phyloP scores from a whole-genome alignment of 2,888 invertebrate genomes.

The Eugnorisma glareosa region DNA sequence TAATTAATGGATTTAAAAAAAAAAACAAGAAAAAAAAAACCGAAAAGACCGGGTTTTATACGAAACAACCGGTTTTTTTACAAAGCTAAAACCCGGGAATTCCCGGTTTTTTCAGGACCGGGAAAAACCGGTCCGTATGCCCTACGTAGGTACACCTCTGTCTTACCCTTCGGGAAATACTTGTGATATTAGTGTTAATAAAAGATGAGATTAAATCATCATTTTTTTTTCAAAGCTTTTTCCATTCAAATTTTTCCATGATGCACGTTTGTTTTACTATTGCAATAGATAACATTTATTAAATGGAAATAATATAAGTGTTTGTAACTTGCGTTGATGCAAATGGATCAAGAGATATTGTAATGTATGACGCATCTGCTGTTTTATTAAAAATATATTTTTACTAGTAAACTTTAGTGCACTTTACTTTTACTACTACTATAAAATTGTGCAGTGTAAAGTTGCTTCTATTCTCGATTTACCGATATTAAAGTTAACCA shows the following conservation, averaged over 20 bases:
- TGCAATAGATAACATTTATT: slow-evolving; percentile 28
- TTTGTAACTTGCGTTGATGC: slow-evolving; percentile 22
- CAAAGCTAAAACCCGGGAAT: no score
- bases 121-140: no score
- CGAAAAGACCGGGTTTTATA: no score
- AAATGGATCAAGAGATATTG: slow-evolving; percentile 25
- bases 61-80: no score
- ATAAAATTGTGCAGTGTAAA: no score
- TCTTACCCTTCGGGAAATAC: neutral
- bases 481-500: neutral
- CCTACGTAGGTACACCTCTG: neutral
- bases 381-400: slow-evolving; percentile 8
- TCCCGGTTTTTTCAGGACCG: no score
- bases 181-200: neutral
- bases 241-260: neutral
- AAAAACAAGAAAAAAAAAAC: no score
- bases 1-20: no score
- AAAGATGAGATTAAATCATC: neutral
- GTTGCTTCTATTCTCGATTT: neutral
- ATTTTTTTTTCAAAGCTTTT: neutral
- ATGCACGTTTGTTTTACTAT: slow-evolving; percentile 21
- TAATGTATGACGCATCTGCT: slow-evolving; percentile 29
- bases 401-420: slow-evolving; percentile 14
- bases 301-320: slow-evolving; percentile 38
- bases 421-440: slow-evolving; percentile 17